phyloP scores from a whole-genome alignment of 2,888 invertebrate species.

The Cremastinae sp. region DNA sequence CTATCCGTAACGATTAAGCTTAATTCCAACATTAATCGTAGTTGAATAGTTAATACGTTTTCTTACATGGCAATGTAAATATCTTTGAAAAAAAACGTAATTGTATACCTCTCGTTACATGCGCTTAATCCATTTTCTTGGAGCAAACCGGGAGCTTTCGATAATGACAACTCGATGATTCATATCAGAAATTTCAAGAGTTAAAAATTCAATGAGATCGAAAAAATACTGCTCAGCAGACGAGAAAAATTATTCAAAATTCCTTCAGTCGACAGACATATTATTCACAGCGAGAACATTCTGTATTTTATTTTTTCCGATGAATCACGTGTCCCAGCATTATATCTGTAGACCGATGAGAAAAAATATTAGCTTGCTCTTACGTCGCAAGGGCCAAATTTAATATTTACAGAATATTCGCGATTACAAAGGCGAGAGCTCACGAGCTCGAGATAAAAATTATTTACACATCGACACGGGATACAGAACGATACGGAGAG shows the following conservation, averaged over 20 bases:
- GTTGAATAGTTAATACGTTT: background rate
- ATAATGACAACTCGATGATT: constrained; percentile 3
- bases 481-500: constrained; percentile 11
- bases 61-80: constrained; percentile 12
- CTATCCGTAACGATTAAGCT: background rate
- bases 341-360: constrained; percentile 11
- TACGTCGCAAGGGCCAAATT: constrained; percentile 12
- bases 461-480: constrained; percentile 56
- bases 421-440: constrained; percentile 33
- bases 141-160: background rate
- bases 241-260: constrained; percentile 21
- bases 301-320: constrained; percentile 8
- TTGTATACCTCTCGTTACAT: background rate
- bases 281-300: constrained; percentile 35
- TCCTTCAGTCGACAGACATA: constrained; percentile 49
- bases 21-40: constrained; percentile 3
- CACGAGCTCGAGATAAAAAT: constrained; percentile 34
- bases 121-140: background rate
- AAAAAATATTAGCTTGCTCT: constrained; percentile 22
- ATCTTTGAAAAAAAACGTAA: constrained; percentile 1
- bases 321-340: constrained; percentile 19
- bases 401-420: constrained; percentile 48
- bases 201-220: constrained; percentile 58
- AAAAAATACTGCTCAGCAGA: constrained; percentile 60
- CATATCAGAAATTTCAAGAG: constrained; percentile 4